Percentiles rank a stretch among this genome's conserved stretches.
These are phyloP conservation scores for Agrotis clavis DNA, from an alignment of 2,888 invertebrate genomes.

Conservation along the genomic window DNA sequence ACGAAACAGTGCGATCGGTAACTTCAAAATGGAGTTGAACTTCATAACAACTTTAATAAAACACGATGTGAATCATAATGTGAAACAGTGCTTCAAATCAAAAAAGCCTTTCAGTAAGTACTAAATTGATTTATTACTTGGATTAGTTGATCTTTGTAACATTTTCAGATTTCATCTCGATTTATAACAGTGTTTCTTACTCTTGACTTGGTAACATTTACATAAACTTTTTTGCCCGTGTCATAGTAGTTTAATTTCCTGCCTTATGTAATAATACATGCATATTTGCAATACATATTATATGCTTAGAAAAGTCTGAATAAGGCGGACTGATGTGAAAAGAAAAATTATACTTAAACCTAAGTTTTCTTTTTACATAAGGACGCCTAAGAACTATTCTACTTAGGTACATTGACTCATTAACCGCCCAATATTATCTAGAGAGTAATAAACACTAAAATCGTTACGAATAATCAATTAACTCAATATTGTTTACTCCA, in stretches of 20 bases:
- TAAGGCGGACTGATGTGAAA: too few species aligned
- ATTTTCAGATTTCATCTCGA: too few species aligned
- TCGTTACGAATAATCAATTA: conserved; percentile 21
- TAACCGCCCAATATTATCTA: not conserved
- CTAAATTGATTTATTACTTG: not conserved
- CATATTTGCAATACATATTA: too few species aligned
- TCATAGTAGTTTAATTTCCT: too few species aligned
- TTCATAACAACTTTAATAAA: conserved; percentile 86
- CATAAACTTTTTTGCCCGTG: too few species aligned
- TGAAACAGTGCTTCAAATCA: conserved; percentile 88
- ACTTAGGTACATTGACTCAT: too few species aligned
- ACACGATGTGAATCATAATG: conserved; percentile 89
- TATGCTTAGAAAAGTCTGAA: too few species aligned
- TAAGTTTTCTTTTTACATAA: not conserved
- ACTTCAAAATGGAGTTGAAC: conserved; percentile 85
- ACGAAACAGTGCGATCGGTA: conserved; percentile 51
- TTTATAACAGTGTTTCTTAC: not conserved
- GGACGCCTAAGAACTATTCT: not conserved
- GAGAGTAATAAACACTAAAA: not conserved
- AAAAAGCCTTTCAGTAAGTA: conserved; percentile 87
- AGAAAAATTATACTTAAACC: not conserved
- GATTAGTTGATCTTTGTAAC: not conserved
- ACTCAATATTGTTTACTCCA: conserved; percentile 29
- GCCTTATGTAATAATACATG: too few species aligned
- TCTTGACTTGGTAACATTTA: not conserved